A percentile compares a stretch with the other conserved stretches of the same genome.
Conservation (phyloP, 2,797 vertebrate genomes). For the Menidia menidia region DNA sequence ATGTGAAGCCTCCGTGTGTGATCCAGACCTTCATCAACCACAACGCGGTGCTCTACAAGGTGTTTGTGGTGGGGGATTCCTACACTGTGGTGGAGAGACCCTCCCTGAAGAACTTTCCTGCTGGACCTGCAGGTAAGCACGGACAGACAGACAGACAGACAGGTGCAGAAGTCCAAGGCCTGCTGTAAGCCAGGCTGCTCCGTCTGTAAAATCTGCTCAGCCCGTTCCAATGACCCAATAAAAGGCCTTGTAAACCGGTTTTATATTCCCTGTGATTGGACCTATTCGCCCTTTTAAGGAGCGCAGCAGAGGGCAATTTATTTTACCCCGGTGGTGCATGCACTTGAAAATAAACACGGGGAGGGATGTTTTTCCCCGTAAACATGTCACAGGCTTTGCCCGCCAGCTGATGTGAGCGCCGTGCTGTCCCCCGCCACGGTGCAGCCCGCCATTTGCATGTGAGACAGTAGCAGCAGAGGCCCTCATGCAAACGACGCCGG, state of each 20-base stretch:
- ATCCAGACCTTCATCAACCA: slow-evolving; percentile 99
- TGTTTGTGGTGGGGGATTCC: slow-evolving; percentile 97
- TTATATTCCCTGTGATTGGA: slow-evolving; percentile 56
- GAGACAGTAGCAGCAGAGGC: slow-evolving; percentile 38
- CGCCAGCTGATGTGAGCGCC: slow-evolving; percentile 19
- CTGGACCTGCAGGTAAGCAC: slow-evolving; percentile 90
- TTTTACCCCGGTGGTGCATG: slow-evolving; percentile 27
- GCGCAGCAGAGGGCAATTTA: slow-evolving; percentile 26
- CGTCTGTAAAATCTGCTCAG: slow-evolving; percentile 33
- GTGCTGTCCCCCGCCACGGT: slow-evolving; percentile 36
- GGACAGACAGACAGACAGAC: not conserved
- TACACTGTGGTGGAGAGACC: slow-evolving; percentile 96
- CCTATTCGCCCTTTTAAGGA: slow-evolving; percentile 61
- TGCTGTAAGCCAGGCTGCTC: slow-evolving; percentile 22
- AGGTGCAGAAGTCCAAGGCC: slow-evolving; percentile 68
- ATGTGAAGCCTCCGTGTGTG: slow-evolving; percentile 93
- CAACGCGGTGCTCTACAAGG: slow-evolving; percentile 97
- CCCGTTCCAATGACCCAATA: slow-evolving; percentile 61
- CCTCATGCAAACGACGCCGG: slow-evolving; percentile 63
- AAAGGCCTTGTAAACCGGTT: slow-evolving; percentile 66
- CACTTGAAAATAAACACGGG: slow-evolving; percentile 34
- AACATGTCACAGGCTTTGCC: slow-evolving; percentile 30
- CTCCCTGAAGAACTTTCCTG: slow-evolving; percentile 96
- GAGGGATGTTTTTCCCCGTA: slow-evolving; percentile 26
- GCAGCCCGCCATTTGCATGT: slow-evolving; percentile 62